These are phyloP conservation scores for Pheosia tremula DNA, from an alignment of 2,888 invertebrate genomes.

Conservation along the genomic window DNA sequence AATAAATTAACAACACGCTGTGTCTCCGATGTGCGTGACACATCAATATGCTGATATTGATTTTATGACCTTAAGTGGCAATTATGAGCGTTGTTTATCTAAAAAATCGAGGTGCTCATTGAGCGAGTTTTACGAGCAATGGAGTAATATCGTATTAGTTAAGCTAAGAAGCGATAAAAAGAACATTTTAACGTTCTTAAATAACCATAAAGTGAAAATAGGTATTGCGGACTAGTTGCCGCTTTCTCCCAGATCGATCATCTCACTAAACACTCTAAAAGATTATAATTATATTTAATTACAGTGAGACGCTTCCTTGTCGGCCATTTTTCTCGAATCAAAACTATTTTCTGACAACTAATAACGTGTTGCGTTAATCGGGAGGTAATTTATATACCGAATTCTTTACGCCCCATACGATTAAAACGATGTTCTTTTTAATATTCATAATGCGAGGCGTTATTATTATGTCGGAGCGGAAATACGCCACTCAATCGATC, in stretches of 20 bases:
- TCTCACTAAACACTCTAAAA: conserved; percentile 55
- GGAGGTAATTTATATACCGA: conserved; percentile 73
- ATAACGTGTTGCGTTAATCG: conserved; percentile 71
- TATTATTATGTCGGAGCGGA: conserved; percentile 45
- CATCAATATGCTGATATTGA: conserved; percentile 60
- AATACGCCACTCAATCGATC: conserved; percentile 70
- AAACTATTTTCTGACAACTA: conserved; percentile 62
- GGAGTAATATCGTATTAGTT: conserved; percentile 54
- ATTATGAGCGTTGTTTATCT: conserved; percentile 61
- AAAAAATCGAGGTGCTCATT: conserved; percentile 52
- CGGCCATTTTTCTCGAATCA: conserved; percentile 53
- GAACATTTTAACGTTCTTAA: conserved; percentile 57
- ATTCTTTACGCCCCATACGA: conserved; percentile 68
- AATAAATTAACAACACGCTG: conserved; percentile 56
- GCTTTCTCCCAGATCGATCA: conserved; percentile 59
- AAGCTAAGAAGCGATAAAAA: conserved; percentile 64
- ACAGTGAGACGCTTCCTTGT: conserved; percentile 44
- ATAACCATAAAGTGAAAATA: conserved; percentile 55
- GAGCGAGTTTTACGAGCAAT: conserved; percentile 56
- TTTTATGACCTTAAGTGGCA: conserved; percentile 57
- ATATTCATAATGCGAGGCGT: conserved; percentile 39
- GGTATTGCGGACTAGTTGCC: conserved; percentile 52
- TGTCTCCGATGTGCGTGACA: conserved; percentile 48
- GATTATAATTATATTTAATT: conserved; percentile 58
- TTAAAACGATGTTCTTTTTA: conserved; percentile 65